Evolutionary conservation across 2,888 invertebrate genomes (phyloP), one percentile per base, ranked within the genome.

Genomic region (Aspidiotus rigidus): DNA sequence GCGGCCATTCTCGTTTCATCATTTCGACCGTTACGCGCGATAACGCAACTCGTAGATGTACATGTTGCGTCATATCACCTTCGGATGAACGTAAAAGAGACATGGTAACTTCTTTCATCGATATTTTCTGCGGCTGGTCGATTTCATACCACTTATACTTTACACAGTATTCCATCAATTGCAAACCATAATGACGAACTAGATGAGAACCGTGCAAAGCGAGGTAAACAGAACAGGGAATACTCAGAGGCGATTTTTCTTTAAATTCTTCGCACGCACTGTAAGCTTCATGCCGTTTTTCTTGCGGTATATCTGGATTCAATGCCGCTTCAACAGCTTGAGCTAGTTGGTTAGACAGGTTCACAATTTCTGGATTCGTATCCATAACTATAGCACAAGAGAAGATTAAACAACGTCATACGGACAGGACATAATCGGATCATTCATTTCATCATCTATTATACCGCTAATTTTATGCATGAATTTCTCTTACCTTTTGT

Each of bases 1-100:
- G 96, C 0, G 97, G 97, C 97, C 96, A 97, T 77, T 96, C 96
- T 10, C 96, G 83, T 77, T 96, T 96, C 67, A 93, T 89, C 87
- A 97, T 93, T 80, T 97, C 96, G 0, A 97, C 96, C 67, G 96
- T 86, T n/a, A 95, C 89, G 62, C 94, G 83, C 13, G 93, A 89
- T 5, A 91, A 78, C 1, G 89, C 92, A 77, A 92, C 90, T 78
- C 92, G 91, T 74, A 92, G 83, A 75, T 90, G 90, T 11, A 90
- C 53, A 66, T 70, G 69, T 11, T 69, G 62, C 2, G 39, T 28
- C n/a, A 62, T 54, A 28, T 69, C 62, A 15, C 54, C 69, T 54
- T 62, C 62, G 69, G 56, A 62, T 7, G 71, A 72, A 40, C 69
- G 71, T 44, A 72, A 63, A 62, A 72, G 71, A 70, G 53, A 70